These are phyloP conservation scores for Cryptotermes secundus DNA, from an alignment of 1,140 invertebrate species.

Conservation along the genomic window DNA sequence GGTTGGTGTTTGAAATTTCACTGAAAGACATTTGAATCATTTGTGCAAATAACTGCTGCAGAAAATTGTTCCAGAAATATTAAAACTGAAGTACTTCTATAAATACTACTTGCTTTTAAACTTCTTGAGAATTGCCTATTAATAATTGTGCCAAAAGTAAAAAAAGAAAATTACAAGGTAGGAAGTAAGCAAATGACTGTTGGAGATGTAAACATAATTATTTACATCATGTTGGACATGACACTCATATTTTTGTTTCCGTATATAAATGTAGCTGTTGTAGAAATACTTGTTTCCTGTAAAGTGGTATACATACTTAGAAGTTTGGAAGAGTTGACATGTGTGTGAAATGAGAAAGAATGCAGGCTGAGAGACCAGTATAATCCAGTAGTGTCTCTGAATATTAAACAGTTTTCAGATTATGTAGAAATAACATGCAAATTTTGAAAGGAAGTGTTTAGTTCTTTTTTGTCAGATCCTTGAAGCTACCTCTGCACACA, in stretches of 20 bases:
- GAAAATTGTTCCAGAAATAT: neutral
- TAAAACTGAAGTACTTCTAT: neutral
- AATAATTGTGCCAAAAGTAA: neutral
- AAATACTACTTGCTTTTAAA: neutral
- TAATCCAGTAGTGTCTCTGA: neutral
- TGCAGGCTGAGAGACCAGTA: neutral
- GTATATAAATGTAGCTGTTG: neutral
- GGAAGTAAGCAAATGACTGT: neutral
- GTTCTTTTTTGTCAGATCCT: no score
- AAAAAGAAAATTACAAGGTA: neutral
- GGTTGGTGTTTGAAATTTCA: neutral
- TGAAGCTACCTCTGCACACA: no score
- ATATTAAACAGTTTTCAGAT: neutral
- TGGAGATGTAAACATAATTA: neutral
- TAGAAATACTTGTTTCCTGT: neutral
- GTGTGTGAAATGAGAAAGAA: no score
- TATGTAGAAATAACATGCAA: no score
- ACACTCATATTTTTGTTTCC: no score
- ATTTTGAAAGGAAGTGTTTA: no score
- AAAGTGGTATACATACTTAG: neutral
- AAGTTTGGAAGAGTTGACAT: neutral
- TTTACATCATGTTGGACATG: no score
- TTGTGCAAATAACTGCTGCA: neutral
- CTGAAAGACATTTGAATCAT: neutral
- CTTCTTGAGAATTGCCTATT: neutral